Conservation (phyloP, 1,140 invertebrate species). For the Sesamia nonagrioides region DNA sequence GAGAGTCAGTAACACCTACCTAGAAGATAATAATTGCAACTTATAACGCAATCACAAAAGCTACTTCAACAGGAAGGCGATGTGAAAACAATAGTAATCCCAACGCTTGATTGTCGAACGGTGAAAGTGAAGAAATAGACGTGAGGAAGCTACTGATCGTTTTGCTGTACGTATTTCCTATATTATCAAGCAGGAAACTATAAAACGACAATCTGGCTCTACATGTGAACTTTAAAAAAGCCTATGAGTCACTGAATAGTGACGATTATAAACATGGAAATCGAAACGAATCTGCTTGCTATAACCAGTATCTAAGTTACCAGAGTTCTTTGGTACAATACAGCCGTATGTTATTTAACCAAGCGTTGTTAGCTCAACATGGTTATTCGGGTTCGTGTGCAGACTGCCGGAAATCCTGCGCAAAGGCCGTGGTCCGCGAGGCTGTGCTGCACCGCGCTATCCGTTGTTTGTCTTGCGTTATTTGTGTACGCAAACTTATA, state of each 20-base stretch:
- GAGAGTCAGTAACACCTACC: background rate
- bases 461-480: slow-evolving; percentile 41
- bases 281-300: background rate
- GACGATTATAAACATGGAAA: slow-evolving; percentile 10
- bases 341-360: slow-evolving; percentile 16
- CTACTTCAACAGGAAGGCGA: slow-evolving; percentile 34
- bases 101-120: slow-evolving; percentile 57
- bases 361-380: slow-evolving; percentile 42
- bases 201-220: slow-evolving; percentile 26
- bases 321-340: background rate
- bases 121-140: slow-evolving; percentile 62
- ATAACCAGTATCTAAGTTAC: background rate
- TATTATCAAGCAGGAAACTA: slow-evolving; percentile 35
- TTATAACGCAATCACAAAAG: slow-evolving; percentile 26
- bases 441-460: slow-evolving; percentile 57
- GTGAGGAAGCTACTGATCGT: slow-evolving; percentile 61
- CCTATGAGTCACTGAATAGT: slow-evolving; percentile 4
- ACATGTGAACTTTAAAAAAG: slow-evolving; percentile 23
- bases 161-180: slow-evolving; percentile 42
- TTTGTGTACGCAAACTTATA: slow-evolving; percentile 39
- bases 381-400: slow-evolving; percentile 60
- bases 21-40: slow-evolving; percentile 6
- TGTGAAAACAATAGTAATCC: slow-evolving; percentile 43
- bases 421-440: slow-evolving; percentile 73
- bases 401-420: slow-evolving; percentile 81